Base-by-base conservation (phyloP, 2,113 vertebrate genomes). In the Arothron firmamentum region DNA sequence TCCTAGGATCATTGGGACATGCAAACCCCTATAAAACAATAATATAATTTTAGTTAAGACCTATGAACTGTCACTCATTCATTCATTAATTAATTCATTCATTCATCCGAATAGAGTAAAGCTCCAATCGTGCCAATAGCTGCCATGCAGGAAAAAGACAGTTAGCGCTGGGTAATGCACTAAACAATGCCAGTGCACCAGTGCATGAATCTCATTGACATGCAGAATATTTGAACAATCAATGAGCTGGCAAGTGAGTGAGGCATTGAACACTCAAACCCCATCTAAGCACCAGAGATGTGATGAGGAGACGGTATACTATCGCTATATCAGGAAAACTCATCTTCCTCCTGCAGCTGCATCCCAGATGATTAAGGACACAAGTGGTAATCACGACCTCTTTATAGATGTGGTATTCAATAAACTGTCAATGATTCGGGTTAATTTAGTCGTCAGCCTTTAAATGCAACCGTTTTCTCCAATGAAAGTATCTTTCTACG, bases 311-410 rank as follows among this genome's bases (percentile, higher is more conserved):
- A 73, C 62, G 43, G 52, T 31, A 57, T 16, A 64, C 34, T 52
- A 34, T 34, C 10, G 3, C 52, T 8, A 13, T 20, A 53, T 53
- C 52, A 53, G 4, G 8, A 34, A 48, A 47, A 53, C 49, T 75
- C 55, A 41, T 65, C 52, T 74, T 58, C 6, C 7, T 71, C 56
- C 64, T 19, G 18, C 52, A 60, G 71, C 60, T 57, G 62, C 54
- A 60, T 51, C 16, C 52, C 67, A 48, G 25, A 42, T 43, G 42
- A 16, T 54, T 34, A 0, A 50, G 62, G 34, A 72, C 38, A 77
- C 61, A 71, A 81, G 71, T 19, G 71, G 51, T 63, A 80, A 83
- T 83, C 74, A 79, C 52, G 10, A 48, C 8, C 5, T 48, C 52
- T 62, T 74, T 42, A 54, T 31, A 17, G 49, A 63, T 16, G 0